These are phyloP conservation scores for Platypus cylindrus DNA, from an alignment of 2,888 invertebrate genomes.

Conservation along the genomic window DNA sequence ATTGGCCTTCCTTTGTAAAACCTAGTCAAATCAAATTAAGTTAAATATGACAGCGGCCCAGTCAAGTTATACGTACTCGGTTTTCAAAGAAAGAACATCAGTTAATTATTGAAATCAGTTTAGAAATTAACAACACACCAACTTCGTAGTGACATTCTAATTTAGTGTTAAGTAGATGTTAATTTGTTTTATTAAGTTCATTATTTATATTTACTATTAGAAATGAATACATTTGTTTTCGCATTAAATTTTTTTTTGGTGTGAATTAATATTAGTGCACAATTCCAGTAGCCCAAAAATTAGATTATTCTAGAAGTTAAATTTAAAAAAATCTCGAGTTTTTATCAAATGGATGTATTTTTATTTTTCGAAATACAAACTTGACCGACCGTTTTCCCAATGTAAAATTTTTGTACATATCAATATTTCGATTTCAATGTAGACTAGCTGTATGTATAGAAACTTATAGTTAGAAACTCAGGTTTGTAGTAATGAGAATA, in stretches of 20 bases:
- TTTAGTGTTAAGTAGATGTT: no score
- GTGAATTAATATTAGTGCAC: neutral
- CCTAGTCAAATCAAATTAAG: no score
- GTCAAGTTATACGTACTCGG: conserved; percentile 11
- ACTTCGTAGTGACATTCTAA: no score
- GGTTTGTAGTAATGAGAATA: conserved; percentile 35
- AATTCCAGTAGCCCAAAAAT: conserved; percentile 1
- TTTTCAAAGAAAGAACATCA: no score
- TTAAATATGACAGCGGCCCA: conserved; percentile 11
- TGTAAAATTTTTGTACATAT: conserved; percentile 35
- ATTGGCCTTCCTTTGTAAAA: conserved; percentile 5
- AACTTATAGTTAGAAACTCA: conserved; percentile 37
- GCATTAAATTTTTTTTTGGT: no score
- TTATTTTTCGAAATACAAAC: conserved; percentile 1
- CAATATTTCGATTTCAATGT: conserved; percentile 34
- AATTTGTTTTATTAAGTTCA: conserved; percentile 1
- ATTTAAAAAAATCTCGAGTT: no score
- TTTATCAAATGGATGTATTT: neutral
- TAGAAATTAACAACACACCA: no score
- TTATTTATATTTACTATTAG: neutral
- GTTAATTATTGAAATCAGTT: no score
- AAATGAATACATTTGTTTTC: neutral
- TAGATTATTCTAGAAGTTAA: no score
- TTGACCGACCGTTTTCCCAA: conserved; percentile 16
- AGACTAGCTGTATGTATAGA: conserved; percentile 40